These are phyloP conservation scores for Anolis sagrei DNA, from an alignment of 2,113 vertebrate genomes.

Conservation along the genomic window DNA sequence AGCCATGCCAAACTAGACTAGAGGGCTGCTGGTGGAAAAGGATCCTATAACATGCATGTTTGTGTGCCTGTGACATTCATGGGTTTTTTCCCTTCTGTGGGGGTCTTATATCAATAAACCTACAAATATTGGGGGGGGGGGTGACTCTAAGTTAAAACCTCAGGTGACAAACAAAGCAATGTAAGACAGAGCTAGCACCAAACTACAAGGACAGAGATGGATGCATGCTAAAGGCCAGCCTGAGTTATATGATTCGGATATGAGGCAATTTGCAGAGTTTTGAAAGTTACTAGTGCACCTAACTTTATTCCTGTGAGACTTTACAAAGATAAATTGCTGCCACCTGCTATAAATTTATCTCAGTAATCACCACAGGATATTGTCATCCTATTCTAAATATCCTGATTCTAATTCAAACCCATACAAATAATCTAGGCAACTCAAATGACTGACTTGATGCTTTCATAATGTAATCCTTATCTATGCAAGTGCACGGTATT, in stretches of 20 bases:
- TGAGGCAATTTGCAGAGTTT: no score
- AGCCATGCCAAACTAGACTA: no score
- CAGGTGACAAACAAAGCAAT: not conserved
- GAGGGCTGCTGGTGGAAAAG: no score
- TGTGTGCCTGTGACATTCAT: no score
- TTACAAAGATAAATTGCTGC: conserved; percentile 18
- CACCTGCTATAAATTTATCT: conserved; percentile 5
- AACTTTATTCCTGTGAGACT: not conserved
- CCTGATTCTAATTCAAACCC: conserved; percentile 31
- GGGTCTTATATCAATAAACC: no score
- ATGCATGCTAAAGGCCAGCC: not conserved
- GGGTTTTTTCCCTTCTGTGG: no score
- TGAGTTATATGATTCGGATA: not conserved
- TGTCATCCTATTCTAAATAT: conserved; percentile 12
- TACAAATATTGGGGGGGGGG: no score
- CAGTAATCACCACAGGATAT: conserved; percentile 4
- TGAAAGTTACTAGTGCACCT: not conserved
- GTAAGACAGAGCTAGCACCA: not conserved
- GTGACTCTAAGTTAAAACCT: not conserved
- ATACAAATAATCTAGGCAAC: conserved; percentile 33
- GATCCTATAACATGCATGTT: no score
- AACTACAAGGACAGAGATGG: not conserved
- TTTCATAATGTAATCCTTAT: conserved; percentile 40
- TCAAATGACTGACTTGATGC: conserved; percentile 40
- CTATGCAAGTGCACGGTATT: conserved; percentile 31